Percentiles rank a stretch among this genome's conserved stretches.
phyloP scores from a whole-genome alignment of 23 tunicate genomes.

The Ciona savignyi region DNA sequence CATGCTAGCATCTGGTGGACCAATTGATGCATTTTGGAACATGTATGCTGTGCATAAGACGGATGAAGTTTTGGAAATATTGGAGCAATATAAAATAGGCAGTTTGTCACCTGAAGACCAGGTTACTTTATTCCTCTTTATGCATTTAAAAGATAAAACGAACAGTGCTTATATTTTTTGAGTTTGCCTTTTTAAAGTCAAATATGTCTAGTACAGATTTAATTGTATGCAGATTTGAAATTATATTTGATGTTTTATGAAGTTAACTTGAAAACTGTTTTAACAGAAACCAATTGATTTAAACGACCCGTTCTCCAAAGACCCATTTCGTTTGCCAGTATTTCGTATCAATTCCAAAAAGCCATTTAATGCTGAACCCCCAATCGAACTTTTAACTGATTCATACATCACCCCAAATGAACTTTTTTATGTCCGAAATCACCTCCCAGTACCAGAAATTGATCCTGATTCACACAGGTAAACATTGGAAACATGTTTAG shows the following conservation, averaged over 20 bases:
- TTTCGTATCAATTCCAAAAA: constrained; percentile 81
- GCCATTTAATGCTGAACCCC: constrained; percentile 99
- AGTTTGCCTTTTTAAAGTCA: too few species aligned
- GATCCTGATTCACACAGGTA: constrained; percentile 76
- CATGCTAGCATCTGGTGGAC: constrained; percentile 73
- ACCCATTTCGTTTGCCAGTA: constrained; percentile 81
- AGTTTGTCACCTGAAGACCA: constrained; percentile 34
- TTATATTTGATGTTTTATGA: too few species aligned
- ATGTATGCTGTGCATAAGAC: constrained; percentile 93
- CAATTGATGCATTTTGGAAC: constrained; percentile 97
- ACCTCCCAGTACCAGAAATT: constrained; percentile 92
- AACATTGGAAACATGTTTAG: background rate
- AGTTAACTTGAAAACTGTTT: too few species aligned
- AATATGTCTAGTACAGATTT: too few species aligned
- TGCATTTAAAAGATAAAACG: too few species aligned
- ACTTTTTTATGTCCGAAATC: constrained; percentile 92
- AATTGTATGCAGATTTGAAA: background rate
- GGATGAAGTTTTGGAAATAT: constrained; percentile 64
- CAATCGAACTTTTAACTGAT: constrained; percentile 74
- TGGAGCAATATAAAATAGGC: constrained; percentile 83
- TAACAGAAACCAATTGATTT: constrained; percentile 30
- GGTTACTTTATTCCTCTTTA: background rate
- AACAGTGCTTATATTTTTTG: too few species aligned
- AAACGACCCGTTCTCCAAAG: constrained; percentile 79
- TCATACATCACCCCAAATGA: constrained; percentile 97